A percentile compares a stretch with the other conserved stretches of the same genome.
These are phyloP conservation scores for Valencia hispanica DNA, from an alignment of 2,797 vertebrate species.

Conservation along the genomic window DNA sequence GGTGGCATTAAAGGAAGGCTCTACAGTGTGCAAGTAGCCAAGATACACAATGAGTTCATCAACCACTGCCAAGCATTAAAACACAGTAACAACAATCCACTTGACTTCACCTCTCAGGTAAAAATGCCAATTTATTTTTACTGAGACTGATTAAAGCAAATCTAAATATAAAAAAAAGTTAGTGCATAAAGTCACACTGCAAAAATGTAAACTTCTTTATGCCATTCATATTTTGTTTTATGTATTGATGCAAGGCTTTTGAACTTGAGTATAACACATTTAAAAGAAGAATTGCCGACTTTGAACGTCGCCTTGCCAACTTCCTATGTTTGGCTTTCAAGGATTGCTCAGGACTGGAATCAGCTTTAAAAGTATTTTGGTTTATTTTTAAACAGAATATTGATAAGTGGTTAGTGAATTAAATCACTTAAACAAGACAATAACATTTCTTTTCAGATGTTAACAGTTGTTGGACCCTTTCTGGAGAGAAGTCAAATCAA, in stretches of 20 bases:
- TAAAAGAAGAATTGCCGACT: constrained; percentile 78
- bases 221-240: constrained; percentile 5
- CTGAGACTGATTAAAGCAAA: background rate
- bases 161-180: background rate
- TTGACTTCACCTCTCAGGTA: constrained; percentile 77
- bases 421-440: background rate
- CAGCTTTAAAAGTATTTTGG: constrained; percentile 81
- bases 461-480: constrained; percentile 84
- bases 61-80: constrained; percentile 76
- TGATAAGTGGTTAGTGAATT: background rate
- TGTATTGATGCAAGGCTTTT: constrained; percentile 73
- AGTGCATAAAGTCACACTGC: background rate
- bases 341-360: constrained; percentile 84
- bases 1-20: constrained; percentile 77
- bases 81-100: constrained; percentile 70
- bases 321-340: constrained; percentile 82
- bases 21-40: constrained; percentile 75
- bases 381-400: background rate
- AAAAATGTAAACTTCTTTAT: background rate
- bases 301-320: constrained; percentile 79
- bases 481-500: constrained; percentile 81
- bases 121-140: constrained; percentile 5
- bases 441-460: constrained; percentile 67
- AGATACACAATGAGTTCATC: constrained; percentile 77
- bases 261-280: constrained; percentile 80